These are phyloP conservation scores for Lutraria lutraria DNA, from an alignment of 2,888 invertebrate species.

Conservation along the genomic window DNA sequence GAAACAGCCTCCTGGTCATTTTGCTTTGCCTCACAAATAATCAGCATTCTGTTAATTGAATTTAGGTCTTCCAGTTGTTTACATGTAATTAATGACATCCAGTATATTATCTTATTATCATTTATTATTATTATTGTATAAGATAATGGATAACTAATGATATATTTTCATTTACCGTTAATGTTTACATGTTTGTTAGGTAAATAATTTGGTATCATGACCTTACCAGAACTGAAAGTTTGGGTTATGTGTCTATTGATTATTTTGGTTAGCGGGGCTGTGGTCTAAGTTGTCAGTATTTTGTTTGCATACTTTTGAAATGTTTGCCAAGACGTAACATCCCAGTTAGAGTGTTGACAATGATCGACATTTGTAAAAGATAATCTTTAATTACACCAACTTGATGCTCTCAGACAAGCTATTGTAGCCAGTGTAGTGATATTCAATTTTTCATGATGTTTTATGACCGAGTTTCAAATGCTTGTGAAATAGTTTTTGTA, in stretches of 20 bases:
- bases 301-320: background rate
- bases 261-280: background rate
- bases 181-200: background rate
- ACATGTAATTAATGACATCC: background rate
- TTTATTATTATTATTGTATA: background rate
- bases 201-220: background rate
- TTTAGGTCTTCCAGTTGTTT: background rate
- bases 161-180: background rate
- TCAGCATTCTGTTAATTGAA: too few relatives aligned
- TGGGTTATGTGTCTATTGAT: background rate
- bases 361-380: background rate
- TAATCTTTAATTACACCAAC: background rate
- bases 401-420: too few relatives aligned
- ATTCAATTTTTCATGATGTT: too few relatives aligned
- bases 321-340: background rate
- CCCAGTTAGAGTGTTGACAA: background rate
- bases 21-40: background rate
- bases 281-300: background rate
- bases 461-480: too few relatives aligned
- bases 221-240: background rate
- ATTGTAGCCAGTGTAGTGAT: too few relatives aligned
- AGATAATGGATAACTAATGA: background rate
- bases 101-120: background rate
- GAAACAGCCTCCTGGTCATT: background rate
- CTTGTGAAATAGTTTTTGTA: too few relatives aligned